Evolutionary conservation across 2,888 invertebrate species (phyloP), one percentile per base, ranked within the genome.

Genomic region (Dasysyrphus albostriatus): DNA sequence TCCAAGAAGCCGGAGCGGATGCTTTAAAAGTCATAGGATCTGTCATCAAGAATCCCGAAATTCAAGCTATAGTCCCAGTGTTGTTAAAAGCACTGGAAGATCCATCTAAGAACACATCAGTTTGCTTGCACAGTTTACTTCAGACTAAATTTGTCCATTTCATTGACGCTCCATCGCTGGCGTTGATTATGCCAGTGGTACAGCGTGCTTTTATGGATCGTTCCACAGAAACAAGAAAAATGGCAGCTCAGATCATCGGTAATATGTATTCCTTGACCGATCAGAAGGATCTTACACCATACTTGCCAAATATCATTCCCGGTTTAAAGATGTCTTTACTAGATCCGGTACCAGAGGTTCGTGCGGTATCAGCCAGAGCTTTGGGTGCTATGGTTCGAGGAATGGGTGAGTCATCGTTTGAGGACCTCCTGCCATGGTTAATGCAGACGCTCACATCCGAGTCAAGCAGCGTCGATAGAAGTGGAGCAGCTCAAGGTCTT

Each of bases 241-340:
- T 99, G 98, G 98, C 99, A 1, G 98, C 99, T 4, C 99, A 99
- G 94, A 99, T 99, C 92, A 99, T 99, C 89, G 99, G 99, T 79
- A 99, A 99, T 93, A 99, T 99, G 98, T 99, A 99, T 93, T 98
- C 98, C 1, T 94, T 99, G 59, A 99, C 99, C 0, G 99, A 99
- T 93, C 98, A 99, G 93, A 99, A 99, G 94, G 99, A 99, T 92
- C 94, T 99, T 88, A 95, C 97, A 89, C 99, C 99, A 0, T 99
- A 99, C 93, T 94, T 99, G 90, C 98, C 98, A 0, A 98, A 96
- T 65, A 98, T 99, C 88, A 98, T 99, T 88, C 99, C 99, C 0
- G 99, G 99, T 0, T 93, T 99, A 81, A 99, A 99, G 93, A 97
- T 96, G 85, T 98, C 98, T 56, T 94, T 99, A 88, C 93, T 99